Base-by-base conservation (phyloP, 1,140 invertebrate species). In the Lordiphosa mommai region DNA sequence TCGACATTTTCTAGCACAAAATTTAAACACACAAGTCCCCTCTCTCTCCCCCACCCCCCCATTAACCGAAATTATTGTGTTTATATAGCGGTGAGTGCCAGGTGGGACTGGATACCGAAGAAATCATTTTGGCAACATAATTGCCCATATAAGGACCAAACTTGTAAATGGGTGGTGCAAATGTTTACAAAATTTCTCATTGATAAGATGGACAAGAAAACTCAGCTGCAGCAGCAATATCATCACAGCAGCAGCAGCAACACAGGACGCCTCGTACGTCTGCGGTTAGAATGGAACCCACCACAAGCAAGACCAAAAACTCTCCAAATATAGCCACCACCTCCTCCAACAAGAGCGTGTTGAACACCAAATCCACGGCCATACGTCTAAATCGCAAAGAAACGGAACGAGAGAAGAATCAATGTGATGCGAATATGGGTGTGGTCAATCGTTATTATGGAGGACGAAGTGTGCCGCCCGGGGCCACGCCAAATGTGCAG, bases 51-150 rank as follows among this genome's bases (percentile, higher is more conserved):
- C 0, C 23, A 27, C 6, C n/a, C n/a, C n/a, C 40, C 41, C 6
- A 14, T 48, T 32, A 50, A 34, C 60, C 77, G 77, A 82, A 82
- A 82, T 82, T 82, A 85, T 72, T 84, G 63, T 72, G 60, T 77
- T 64, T 65, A 46, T 48, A 49, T 53, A 43, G 68, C 57, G 60
- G 72, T 67, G 61, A 67, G 63, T 63, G 65, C 33, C 51, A 23
- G 4, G 10, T 27, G 3, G 13, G 12, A 37, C 8, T 10, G 14
- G 17, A 46, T 27, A 27, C 23, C 23, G 23, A 6, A 7, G 23
- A 27, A 27, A 7, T 2, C 23, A 27, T 6, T 27, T 27, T 27
- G 6, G 3, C 16, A 17, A 2, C 23, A 5, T 4, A 37, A 20
- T 10, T 23, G n/a, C 16, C 8, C 27, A n/a, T 1, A 41, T 13